These are phyloP conservation scores for Paracyprichromis sp. DNA, from an alignment of 2,113 vertebrate species.

Conservation along the genomic window DNA sequence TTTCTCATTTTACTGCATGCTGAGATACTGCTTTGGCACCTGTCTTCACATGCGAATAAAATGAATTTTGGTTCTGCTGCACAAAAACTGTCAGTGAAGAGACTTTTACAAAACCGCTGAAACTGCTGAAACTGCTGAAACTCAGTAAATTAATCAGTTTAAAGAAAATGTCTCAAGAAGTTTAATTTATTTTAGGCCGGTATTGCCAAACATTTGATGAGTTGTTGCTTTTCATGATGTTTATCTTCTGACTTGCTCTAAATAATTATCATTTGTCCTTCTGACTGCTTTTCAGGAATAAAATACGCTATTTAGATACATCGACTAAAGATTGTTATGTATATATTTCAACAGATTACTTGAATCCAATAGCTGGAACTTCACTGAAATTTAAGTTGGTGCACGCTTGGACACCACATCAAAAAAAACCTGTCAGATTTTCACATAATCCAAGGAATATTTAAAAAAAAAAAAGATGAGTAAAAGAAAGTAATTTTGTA, in stretches of 20 bases:
- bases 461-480: accelerated
- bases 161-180: neutral
- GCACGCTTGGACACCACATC: neutral
- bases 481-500: neutral
- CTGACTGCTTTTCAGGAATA: neutral
- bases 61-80: neutral
- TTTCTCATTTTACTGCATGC: neutral
- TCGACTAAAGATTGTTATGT: neutral
- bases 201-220: neutral
- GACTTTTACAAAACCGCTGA: neutral
- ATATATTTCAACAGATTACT: neutral
- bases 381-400: neutral
- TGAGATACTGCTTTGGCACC: neutral
- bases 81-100: neutral
- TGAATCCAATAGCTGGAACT: neutral
- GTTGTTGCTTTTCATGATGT: neutral
- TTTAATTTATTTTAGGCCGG: neutral
- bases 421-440: neutral
- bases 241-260: neutral
- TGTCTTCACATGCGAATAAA: neutral
- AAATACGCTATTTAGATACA: neutral
- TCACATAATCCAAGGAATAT: neutral
- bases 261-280: neutral
- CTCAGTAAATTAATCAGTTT: neutral
- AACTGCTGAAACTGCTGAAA: neutral